Conservation (phyloP, 2,797 vertebrate species). For the Artibeus lituratus region DNA sequence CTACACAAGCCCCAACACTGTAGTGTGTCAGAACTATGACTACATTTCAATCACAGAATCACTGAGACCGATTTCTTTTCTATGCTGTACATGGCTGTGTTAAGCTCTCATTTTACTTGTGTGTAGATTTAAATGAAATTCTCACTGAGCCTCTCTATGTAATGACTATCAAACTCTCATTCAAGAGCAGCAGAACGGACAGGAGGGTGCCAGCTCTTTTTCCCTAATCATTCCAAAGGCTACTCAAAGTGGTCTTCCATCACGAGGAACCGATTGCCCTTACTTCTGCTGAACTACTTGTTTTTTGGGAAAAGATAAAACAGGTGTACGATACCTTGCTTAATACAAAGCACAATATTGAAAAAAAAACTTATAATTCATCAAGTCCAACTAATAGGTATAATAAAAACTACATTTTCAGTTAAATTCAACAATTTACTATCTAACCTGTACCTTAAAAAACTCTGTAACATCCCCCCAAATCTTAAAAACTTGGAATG, state of each 20-base stretch:
- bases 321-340: neutral
- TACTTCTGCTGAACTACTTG: conserved; percentile 10
- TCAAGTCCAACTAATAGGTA: neutral
- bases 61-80: neutral
- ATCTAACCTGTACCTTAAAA: neutral
- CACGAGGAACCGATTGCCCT: neutral
- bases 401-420: conserved; percentile 39
- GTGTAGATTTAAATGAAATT: conserved; percentile 15
- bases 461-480: neutral
- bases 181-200: neutral
- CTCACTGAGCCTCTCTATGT: neutral
- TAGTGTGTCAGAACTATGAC: neutral
- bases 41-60: neutral
- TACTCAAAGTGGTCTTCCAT: neutral
- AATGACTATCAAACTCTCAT: neutral
- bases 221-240: conserved; percentile 2
- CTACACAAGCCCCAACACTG: neutral
- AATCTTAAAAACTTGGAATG: neutral
- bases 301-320: conserved; percentile 31
- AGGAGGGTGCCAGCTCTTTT: neutral
- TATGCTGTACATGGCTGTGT: neutral
- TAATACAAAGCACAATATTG: neutral
- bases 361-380: neutral
- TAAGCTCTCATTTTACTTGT: conserved; percentile 18
- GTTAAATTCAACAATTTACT: neutral